Base-by-base conservation (phyloP, 2,888 invertebrate species). In the Amphimallon solstitiale region DNA sequence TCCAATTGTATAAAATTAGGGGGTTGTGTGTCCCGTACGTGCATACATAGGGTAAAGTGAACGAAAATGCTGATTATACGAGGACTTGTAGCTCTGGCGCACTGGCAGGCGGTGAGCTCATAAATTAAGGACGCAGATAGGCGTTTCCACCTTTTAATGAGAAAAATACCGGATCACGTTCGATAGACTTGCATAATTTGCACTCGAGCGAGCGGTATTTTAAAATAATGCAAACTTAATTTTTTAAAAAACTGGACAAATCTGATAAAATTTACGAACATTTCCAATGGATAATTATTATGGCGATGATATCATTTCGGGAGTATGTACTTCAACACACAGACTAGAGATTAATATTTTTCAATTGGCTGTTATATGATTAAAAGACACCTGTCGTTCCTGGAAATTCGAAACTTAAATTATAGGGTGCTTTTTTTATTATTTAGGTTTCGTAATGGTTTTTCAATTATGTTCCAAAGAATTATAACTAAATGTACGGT, bases 151-250 rank as follows among this genome's bases (percentile, higher is more conserved):
- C 14, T 40, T 40, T 56, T 56, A 56, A 56, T 56, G 56, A 56
- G 56, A 56, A 29, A 56, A 56, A 21, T 56, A 56, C 56, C 40
- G 56, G 56, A 56, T 56, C 56, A 23, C 40, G 19, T 56, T 15
- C 23, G 21, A 14, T 40, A 54, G 40, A 40, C 21, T 21, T 40
- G 40, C 40, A 56, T 56, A 56, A 56, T 56, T 56, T 56, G 23
- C 56, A 56, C 35, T 35, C 37, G 35, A 15, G 34, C 40, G 40
- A 19, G 38, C 35, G 54, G 15, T 54, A 12, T 38, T 12, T 12
- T 15, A 21, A 38, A 38, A 21, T 7, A 40, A 14, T 10, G 40
- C 40, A 14, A 40, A 56, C 38, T 38, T 56, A 35, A 29, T 29
- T 51, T 19, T n/a, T n/a, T n/a, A n/a, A n/a, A 52, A 52, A 52